These are phyloP conservation scores for Ceryle rudis DNA, from an alignment of 2,797 vertebrate genomes.

Conservation along the genomic window DNA sequence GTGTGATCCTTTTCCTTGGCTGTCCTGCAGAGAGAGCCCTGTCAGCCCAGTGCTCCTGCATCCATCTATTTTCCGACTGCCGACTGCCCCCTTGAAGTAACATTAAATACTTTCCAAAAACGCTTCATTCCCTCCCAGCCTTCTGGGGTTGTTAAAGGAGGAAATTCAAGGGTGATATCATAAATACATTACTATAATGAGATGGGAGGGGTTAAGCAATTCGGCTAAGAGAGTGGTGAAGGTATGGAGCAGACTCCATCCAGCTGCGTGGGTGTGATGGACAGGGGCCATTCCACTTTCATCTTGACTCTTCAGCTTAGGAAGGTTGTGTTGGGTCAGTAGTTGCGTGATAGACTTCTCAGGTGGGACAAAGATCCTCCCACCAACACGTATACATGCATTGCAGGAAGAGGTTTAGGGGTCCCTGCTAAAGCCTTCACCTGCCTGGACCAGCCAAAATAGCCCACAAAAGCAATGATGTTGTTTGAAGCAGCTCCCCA, in stretches of 20 bases:
- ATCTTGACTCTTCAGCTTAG: not conserved
- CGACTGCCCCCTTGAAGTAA: conserved; percentile 16
- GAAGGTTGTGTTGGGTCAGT: not conserved
- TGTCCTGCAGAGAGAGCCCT: conserved; percentile 13
- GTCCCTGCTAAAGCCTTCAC: not conserved
- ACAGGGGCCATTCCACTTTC: not conserved
- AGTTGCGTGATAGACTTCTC: not conserved
- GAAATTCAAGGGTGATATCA: conserved; percentile 53
- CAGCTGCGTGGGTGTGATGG: conserved; percentile 49
- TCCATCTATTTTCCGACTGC: not conserved
- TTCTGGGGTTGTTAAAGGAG: conserved; percentile 52
- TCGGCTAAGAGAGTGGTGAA: not conserved
- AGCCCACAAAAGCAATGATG: not conserved
- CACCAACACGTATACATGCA: fast-evolving
- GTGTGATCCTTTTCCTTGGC: not conserved
- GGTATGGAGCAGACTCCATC: conserved; percentile 10
- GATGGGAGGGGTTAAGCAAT: conserved; percentile 53
- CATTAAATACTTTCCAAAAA: conserved; percentile 30
- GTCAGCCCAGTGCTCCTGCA: not conserved
- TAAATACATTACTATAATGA: conserved; percentile 63
- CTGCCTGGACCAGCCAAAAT: not conserved
- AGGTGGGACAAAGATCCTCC: not conserved
- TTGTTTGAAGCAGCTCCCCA: not conserved
- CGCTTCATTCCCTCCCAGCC: conserved; percentile 35
- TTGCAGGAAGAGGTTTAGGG: not conserved